Percentiles rank a stretch among this genome's conserved stretches.
phyloP scores from a whole-genome alignment of 1,140 invertebrate genomes.

The Drosophila carrolli region DNA sequence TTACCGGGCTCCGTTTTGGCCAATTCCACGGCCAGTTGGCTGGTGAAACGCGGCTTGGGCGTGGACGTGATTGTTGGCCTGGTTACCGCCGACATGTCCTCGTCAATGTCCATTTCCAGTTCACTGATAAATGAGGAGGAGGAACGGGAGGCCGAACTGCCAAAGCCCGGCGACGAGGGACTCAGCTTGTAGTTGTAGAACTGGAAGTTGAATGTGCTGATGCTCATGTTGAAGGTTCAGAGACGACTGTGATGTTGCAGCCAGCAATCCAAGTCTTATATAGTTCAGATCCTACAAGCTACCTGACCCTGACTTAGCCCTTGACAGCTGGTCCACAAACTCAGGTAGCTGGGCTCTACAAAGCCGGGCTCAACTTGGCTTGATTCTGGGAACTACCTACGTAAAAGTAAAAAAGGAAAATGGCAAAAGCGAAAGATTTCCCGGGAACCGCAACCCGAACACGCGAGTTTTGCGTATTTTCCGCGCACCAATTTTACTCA shows the following conservation, averaged over 20 bases:
- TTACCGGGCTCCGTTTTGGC: conserved; percentile 7
- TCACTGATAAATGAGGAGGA: conserved; percentile 57
- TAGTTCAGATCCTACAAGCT: conserved; percentile 1
- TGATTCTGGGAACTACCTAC: conserved; percentile 33
- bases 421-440: conserved; percentile 33
- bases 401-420: conserved; percentile 30
- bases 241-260: conserved; percentile 30
- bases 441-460: conserved; percentile 50
- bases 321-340: conserved; percentile 13
- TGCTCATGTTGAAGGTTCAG: conserved; percentile 59
- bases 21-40: conserved; percentile 43
- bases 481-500: conserved; percentile 65
- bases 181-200: conserved; percentile 76
- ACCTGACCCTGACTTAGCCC: conserved; percentile 18
- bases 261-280: conserved; percentile 16
- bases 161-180: conserved; percentile 14
- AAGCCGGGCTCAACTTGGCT: conserved; percentile 41
- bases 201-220: conserved; percentile 75
- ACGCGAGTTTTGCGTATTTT: conserved; percentile 78
- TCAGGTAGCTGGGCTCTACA: conserved; percentile 11
- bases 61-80: conserved; percentile 55
- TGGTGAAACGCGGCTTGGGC: conserved; percentile 57
- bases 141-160: conserved; percentile 20
- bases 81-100: conserved; percentile 28
- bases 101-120: conserved; percentile 79